Evolutionary conservation across 2,797 vertebrate genomes (phyloP).

Genomic region (Botia kubotai): DNA sequence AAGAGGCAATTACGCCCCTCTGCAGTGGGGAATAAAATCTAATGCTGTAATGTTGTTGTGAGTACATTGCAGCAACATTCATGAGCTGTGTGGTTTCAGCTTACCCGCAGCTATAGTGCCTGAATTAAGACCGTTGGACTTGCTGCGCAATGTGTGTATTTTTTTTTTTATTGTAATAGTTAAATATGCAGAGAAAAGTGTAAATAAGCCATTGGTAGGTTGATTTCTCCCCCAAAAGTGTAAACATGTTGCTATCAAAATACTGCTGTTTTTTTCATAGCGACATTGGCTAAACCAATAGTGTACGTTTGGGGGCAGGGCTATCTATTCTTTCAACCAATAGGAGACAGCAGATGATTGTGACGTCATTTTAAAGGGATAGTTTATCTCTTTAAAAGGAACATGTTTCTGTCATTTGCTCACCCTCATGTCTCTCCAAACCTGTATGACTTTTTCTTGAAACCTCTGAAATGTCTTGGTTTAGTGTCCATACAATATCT

Average conservation of each 20-base stretch:
- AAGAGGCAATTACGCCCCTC: conserved; percentile 20
- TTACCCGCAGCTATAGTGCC: neutral
- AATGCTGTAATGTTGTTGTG: conserved; percentile 5
- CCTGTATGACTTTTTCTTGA: no score
- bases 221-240: neutral
- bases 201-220: neutral
- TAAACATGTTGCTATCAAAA: neutral
- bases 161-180: neutral
- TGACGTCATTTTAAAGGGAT: neutral
- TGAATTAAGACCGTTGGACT: neutral
- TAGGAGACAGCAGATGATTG: neutral
- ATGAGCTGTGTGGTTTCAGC: neutral
- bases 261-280: neutral
- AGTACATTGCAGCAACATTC: neutral
- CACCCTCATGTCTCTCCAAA: no score
- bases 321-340: neutral
- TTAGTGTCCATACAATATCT: no score
- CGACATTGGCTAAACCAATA: neutral
- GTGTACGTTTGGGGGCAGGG: neutral
- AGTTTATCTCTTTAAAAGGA: no score
- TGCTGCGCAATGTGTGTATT: no score
- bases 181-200: neutral
- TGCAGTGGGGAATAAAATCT: conserved; percentile 1
- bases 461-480: no score
- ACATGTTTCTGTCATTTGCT: no score